Evolutionary conservation across 2,797 vertebrate species (phyloP).

Genomic region (Paramormyrops hopkinsi): DNA sequence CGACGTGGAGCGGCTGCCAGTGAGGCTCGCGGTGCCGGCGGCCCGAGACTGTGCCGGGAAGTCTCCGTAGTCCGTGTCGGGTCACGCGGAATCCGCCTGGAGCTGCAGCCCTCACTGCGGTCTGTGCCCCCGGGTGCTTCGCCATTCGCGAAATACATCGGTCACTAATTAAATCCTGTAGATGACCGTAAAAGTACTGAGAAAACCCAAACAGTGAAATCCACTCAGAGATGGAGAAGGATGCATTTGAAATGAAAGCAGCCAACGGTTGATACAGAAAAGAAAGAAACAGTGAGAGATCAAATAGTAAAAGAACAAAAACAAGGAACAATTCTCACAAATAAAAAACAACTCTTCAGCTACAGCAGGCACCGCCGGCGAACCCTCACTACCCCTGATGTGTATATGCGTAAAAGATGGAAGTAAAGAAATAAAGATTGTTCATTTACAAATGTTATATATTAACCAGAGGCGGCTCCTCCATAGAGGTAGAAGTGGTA

Average conservation of each 20-base stretch:
- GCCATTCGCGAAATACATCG: neutral
- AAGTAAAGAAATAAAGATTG: neutral
- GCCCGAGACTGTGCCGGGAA: neutral
- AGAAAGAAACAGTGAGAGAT: neutral
- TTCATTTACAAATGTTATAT: neutral
- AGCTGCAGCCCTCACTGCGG: neutral
- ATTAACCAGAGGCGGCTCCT: neutral
- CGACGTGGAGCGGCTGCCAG: neutral
- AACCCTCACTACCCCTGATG: neutral
- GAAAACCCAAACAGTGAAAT: neutral
- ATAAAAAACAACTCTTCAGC: neutral
- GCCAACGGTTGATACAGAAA: neutral
- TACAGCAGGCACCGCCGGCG: neutral
- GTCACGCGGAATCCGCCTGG: neutral
- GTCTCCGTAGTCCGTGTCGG: neutral
- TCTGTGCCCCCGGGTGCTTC: neutral
- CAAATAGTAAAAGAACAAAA: neutral
- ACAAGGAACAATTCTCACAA: neutral
- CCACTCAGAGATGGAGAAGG: neutral
- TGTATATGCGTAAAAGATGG: neutral
- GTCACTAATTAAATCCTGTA: neutral
- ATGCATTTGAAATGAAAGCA: neutral
- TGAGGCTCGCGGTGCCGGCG: neutral
- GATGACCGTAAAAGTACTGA: neutral
- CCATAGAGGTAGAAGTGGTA: neutral